Percentiles rank a stretch among this genome's conserved stretches.
Evolutionary conservation across 2,797 vertebrate genomes (phyloP).

Genomic region (Aeoliscus strigatus): DNA sequence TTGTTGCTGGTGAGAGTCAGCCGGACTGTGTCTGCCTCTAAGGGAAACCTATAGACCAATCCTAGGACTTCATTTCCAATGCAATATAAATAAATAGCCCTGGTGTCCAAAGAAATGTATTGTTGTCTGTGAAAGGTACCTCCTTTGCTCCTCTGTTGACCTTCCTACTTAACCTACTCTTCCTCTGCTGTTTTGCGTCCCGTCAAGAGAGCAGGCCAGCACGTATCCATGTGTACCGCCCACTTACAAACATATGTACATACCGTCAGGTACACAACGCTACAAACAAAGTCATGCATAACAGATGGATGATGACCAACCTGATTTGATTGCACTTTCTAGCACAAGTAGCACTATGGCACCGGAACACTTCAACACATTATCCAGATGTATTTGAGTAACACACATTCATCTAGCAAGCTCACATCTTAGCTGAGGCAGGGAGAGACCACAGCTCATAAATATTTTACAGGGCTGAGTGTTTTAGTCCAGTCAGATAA

Average conservation of each 20-base stretch:
- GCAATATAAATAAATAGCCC: conserved; percentile 70
- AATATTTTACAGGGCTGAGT: conserved; percentile 29
- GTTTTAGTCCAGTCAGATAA: no score
- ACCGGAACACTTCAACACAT: conserved; percentile 19
- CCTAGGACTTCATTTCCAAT: conserved; percentile 48
- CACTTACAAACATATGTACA: conserved; percentile 12
- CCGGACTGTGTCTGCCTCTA: no score
- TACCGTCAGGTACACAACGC: conserved; percentile 8
- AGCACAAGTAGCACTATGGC: conserved; percentile 15
- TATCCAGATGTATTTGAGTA: conserved; percentile 29
- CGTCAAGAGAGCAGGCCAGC: conserved; percentile 17
- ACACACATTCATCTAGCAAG: conserved; percentile 15
- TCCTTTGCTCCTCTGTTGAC: conserved; percentile 45
- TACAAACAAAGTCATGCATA: conserved; percentile 39
- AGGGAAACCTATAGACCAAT: no score
- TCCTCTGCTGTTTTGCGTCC: conserved; percentile 53
- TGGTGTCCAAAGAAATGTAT: conserved; percentile 45
- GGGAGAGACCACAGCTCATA: conserved; percentile 7
- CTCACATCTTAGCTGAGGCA: conserved; percentile 3
- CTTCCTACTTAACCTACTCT: conserved; percentile 65
- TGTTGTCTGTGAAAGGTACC: conserved; percentile 60
- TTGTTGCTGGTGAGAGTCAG: no score
- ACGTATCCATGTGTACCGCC: conserved; percentile 31
- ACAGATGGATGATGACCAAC: conserved; percentile 46
- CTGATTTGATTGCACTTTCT: conserved; percentile 39